A percentile compares a stretch with the other conserved stretches of the same genome.
phyloP scores from a whole-genome alignment of 2,113 vertebrate species.

The Accipiter cooperii region DNA sequence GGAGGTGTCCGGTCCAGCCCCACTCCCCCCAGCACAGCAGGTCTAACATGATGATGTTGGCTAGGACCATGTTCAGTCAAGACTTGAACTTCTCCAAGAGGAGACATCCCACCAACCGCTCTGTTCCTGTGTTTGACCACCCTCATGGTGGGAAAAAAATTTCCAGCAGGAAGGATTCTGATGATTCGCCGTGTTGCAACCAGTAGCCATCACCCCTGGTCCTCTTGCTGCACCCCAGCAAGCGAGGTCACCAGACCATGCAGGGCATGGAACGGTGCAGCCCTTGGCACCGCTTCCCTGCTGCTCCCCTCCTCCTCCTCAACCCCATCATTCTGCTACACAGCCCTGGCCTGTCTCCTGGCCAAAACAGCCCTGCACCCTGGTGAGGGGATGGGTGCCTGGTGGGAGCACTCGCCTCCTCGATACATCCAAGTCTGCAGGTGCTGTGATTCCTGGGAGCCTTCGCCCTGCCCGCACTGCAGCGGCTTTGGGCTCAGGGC shows the following conservation, averaged over 20 bases:
- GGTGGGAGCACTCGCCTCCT: accelerated
- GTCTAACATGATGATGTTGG: accelerated
- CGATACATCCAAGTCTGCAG: not conserved
- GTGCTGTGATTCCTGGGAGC: not conserved
- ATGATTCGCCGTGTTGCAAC: accelerated
- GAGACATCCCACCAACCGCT: accelerated
- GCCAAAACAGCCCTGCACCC: accelerated
- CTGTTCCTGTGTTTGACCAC: not conserved
- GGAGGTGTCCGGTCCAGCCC: not conserved
- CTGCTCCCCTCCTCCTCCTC: not conserved
- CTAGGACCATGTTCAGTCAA: not conserved
- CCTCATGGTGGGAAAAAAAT: accelerated
- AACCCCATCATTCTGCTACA: not conserved
- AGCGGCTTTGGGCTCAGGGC: not conserved
- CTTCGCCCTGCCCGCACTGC: not conserved
- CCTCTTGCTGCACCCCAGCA: not conserved
- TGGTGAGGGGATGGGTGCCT: no score
- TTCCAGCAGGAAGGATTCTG: not conserved
- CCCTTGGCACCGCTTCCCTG: not conserved
- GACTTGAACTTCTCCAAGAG: not conserved
- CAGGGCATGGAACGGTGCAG: accelerated
- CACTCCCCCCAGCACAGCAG: not conserved
- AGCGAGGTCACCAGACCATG: accelerated
- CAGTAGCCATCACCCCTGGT: no score
- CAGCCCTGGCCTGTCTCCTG: accelerated